These are phyloP conservation scores for Macaca mulatta DNA, from an alignment of 2,113 vertebrate species.

Conservation along the genomic window DNA sequence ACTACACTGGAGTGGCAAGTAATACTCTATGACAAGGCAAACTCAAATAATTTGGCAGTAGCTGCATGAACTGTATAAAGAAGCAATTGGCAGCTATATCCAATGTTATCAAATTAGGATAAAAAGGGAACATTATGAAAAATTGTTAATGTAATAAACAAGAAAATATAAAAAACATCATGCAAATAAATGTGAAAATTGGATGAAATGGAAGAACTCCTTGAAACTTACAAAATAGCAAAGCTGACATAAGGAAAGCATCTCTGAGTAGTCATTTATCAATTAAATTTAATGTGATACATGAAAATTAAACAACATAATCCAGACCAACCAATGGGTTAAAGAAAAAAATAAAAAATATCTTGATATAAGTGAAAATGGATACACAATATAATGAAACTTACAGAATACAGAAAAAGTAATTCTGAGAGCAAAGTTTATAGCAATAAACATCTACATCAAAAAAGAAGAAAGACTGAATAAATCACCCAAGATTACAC, in stretches of 20 bases:
- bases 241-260: background rate
- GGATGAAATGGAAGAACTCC: background rate
- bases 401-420: background rate
- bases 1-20: background rate
- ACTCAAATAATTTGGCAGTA: background rate
- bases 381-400: background rate
- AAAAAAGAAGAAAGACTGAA: background rate
- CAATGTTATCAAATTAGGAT: background rate
- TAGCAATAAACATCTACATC: background rate
- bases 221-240: constrained; percentile 1
- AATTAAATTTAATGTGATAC: background rate
- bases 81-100: background rate
- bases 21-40: background rate
- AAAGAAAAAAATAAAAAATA: background rate
- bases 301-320: background rate
- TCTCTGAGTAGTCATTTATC: background rate
- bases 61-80: background rate
- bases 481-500: background rate
- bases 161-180: background rate
- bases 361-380: background rate
- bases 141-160: background rate
- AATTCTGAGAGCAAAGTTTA: background rate
- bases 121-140: background rate
- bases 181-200: background rate
- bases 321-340: background rate